Conservation (phyloP, 2,113 vertebrate genomes). For the Paramisgurnus dabryanus region DNA sequence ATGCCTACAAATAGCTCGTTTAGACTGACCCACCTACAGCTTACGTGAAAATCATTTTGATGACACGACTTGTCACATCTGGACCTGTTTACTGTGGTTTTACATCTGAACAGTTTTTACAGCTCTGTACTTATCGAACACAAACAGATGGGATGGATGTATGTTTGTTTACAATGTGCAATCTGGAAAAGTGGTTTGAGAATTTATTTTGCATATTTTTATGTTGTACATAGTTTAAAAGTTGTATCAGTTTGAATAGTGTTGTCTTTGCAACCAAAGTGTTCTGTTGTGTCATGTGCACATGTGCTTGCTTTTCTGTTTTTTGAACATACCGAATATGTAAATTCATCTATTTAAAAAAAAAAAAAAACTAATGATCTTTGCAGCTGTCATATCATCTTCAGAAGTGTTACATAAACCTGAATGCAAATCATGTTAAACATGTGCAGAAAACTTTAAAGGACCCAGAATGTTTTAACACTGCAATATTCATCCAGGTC, state of each 20-base stretch:
- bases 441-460: conserved; percentile 14
- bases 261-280: conserved; percentile 45
- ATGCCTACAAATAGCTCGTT: background rate
- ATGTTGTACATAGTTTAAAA: conserved; percentile 64
- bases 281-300: conserved; percentile 38
- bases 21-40: background rate
- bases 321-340: background rate
- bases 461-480: conserved; percentile 37
- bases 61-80: background rate
- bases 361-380: conserved; percentile 3
- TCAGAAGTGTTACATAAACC: conserved; percentile 16
- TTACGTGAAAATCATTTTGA: background rate
- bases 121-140: conserved; percentile 14
- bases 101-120: background rate
- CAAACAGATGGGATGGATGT: conserved; percentile 64
- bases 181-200: conserved; percentile 47
- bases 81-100: conserved; percentile 15
- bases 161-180: conserved; percentile 62
- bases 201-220: conserved; percentile 43
- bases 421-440: conserved; percentile 9
- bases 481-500: conserved; percentile 34
- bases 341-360: conserved; percentile 16
- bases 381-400: background rate
- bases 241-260: conserved; percentile 11
- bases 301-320: conserved; percentile 22